Percentiles rank a stretch among this genome's conserved stretches.
phyloP scores from a whole-genome alignment of 2,113 vertebrate species.

The Peucedramus taeniatus region DNA sequence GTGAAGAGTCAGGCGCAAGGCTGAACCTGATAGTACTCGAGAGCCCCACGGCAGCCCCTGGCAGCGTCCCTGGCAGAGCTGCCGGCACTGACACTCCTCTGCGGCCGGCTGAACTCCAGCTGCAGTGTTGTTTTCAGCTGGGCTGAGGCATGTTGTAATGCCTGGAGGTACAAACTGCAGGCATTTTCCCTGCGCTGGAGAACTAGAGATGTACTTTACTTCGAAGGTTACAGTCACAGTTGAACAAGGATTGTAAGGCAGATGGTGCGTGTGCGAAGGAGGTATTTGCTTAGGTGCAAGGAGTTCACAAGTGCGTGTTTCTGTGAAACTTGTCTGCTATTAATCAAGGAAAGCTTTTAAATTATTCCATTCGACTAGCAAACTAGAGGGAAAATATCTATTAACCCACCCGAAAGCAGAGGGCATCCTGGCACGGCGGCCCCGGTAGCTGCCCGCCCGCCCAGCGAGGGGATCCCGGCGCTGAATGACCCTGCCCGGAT shows the following conservation, averaged over 20 bases:
- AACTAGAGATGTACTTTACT: background rate
- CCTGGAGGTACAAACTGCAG: conserved; percentile 15
- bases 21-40: conserved; percentile 15
- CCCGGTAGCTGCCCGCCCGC: no score
- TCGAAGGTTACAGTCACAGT: background rate
- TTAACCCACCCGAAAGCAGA: background rate
- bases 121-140: background rate
- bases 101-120: background rate
- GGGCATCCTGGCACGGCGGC: background rate
- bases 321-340: background rate
- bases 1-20: background rate
- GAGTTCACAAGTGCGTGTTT: background rate
- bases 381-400: background rate
- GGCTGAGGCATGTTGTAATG: conserved; percentile 10
- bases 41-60: conserved; percentile 13
- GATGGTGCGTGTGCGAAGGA: background rate
- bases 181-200: background rate
- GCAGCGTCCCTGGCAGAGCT: background rate
- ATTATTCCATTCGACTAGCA: background rate
- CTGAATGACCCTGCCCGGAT: fast-evolving
- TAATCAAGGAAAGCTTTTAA: background rate
- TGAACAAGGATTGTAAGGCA: background rate
- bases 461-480: background rate
- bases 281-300: background rate
- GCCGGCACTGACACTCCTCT: background rate